A percentile compares a stretch with the other conserved stretches of the same genome.
phyloP scores from a whole-genome alignment of 1,140 invertebrate genomes.

The Manduca sexta region DNA sequence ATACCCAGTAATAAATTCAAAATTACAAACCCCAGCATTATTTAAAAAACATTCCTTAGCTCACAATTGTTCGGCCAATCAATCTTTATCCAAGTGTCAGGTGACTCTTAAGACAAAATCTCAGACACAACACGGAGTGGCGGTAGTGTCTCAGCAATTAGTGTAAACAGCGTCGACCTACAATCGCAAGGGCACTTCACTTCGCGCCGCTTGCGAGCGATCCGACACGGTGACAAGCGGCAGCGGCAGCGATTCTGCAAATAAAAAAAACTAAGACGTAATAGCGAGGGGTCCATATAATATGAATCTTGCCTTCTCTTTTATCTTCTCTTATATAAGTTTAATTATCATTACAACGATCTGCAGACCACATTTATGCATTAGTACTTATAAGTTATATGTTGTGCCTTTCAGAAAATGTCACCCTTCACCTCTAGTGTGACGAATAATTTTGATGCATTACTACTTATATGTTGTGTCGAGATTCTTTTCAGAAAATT shows the following conservation, averaged over 20 bases:
- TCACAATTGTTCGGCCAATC: background rate
- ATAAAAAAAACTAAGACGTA: background rate
- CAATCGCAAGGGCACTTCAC: slow-evolving; percentile 25
- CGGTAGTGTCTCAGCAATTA: slow-evolving; percentile 28
- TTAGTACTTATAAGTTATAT: too few relatives aligned
- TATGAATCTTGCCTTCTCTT: too few relatives aligned
- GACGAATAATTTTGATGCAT: background rate
- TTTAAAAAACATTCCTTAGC: too few relatives aligned
- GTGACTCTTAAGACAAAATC: slow-evolving; percentile 4
- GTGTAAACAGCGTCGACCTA: slow-evolving; percentile 35
- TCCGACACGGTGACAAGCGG: background rate
- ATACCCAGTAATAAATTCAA: too few relatives aligned
- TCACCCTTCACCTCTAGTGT: too few relatives aligned
- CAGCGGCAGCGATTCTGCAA: slow-evolving; percentile 5
- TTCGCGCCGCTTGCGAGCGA: slow-evolving; percentile 2
- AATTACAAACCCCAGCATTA: too few relatives aligned
- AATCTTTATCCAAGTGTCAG: background rate
- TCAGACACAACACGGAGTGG: slow-evolving; percentile 17
- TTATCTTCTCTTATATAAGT: too few relatives aligned
- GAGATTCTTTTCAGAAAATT: too few relatives aligned
- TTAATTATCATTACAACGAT: too few relatives aligned
- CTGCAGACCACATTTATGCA: too few relatives aligned
- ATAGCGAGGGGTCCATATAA: too few relatives aligned
- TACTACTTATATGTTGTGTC: too few relatives aligned
- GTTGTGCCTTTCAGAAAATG: background rate